A percentile compares a stretch with the other conserved stretches of the same genome.
Conservation (phyloP, 2,113 vertebrate genomes). For the Limanda limanda region DNA sequence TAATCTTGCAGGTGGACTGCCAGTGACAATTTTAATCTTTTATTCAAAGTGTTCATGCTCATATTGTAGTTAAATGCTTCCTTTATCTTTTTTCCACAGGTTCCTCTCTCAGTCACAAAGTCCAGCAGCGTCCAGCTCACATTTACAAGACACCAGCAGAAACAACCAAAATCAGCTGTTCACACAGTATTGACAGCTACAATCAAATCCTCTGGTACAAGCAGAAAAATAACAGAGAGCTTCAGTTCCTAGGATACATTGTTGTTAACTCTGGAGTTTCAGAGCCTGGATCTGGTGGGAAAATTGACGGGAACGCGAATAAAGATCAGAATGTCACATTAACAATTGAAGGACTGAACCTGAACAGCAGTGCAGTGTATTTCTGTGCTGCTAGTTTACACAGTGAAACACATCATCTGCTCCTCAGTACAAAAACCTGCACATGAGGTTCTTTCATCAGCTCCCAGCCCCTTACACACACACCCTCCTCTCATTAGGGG, state of each 20-base stretch:
- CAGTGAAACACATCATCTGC: constrained; percentile 29
- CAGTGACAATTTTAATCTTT: too few species aligned
- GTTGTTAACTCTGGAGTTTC: rapidly evolving
- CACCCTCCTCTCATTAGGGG: neutral
- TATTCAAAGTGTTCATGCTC: too few species aligned
- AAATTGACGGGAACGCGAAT: too few species aligned
- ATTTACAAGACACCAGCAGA: neutral
- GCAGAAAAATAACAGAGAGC: too few species aligned
- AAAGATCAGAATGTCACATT: too few species aligned
- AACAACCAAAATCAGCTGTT: constrained; percentile 37
- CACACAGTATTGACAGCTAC: constrained; percentile 10
- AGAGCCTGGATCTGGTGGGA: too few species aligned
- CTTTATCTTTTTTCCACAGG: neutral
- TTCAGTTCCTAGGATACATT: too few species aligned
- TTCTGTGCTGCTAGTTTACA: constrained; percentile 58
- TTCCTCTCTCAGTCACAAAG: constrained; percentile 19
- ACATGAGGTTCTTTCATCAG: neutral
- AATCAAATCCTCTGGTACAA: too few species aligned
- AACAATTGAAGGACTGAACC: too few species aligned
- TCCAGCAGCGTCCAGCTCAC: constrained; percentile 33
- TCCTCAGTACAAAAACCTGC: constrained; percentile 51
- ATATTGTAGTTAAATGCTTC: too few species aligned
- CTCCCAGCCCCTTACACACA: neutral
- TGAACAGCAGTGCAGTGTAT: constrained; percentile 38
- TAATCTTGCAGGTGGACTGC: too few species aligned